Evolutionary conservation across 2,113 vertebrate genomes (phyloP).

Genomic region (Phalacrocorax aristotelis): DNA sequence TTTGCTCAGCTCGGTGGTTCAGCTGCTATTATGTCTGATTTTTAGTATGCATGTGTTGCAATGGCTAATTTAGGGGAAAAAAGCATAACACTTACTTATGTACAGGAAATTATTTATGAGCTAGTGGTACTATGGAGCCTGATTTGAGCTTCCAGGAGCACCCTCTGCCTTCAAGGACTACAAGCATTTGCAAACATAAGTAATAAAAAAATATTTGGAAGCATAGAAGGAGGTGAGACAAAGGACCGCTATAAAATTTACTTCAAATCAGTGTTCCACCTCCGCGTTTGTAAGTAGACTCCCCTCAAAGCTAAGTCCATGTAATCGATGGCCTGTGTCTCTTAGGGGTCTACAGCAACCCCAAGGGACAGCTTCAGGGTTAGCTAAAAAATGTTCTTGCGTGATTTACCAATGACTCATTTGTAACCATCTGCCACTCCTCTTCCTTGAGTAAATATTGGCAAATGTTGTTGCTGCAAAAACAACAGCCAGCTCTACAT

Average conservation of each 20-base stretch:
- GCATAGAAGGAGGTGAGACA: background rate
- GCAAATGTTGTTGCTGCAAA: slow-evolving; percentile 13
- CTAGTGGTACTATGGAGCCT: background rate
- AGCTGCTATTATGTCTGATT: background rate
- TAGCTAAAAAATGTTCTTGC: background rate
- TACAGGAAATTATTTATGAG: background rate
- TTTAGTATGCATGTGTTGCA: background rate
- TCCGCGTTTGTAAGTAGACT: background rate
- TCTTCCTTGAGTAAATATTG: slow-evolving; percentile 49
- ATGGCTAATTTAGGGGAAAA: background rate
- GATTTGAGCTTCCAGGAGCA: background rate
- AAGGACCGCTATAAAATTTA: background rate
- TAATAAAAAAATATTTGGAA: background rate
- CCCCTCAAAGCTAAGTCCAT: background rate
- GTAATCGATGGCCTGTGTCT: background rate
- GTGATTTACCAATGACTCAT: slow-evolving; percentile 50
- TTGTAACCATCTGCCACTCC: slow-evolving; percentile 40
- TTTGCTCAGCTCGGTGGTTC: background rate
- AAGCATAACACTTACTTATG: background rate
- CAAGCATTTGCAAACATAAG: background rate
- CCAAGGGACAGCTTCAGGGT: background rate
- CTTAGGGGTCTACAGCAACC: background rate
- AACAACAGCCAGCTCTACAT: slow-evolving; percentile 16
- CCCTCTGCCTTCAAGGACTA: background rate
- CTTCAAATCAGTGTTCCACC: background rate